phyloP scores from a whole-genome alignment of 1,140 invertebrate species.

The Calosoma granatense region DNA sequence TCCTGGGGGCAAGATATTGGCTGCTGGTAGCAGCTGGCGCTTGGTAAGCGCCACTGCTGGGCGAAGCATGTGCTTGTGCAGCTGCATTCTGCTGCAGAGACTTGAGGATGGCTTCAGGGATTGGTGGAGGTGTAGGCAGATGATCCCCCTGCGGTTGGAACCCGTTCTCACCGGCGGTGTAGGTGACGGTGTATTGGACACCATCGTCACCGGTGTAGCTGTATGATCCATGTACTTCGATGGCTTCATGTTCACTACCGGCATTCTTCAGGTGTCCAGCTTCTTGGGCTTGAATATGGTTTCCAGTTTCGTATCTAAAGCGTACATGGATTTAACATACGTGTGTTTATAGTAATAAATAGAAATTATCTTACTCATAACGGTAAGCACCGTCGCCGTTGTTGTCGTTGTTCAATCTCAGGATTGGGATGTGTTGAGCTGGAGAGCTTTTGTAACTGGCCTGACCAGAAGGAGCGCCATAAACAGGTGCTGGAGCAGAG shows the following conservation, averaged over 20 bases:
- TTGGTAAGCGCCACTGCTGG: conserved; percentile 8
- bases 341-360: too few relatives aligned
- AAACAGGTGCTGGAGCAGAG: conserved; percentile 13
- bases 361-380: conserved; percentile 25
- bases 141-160: conserved; percentile 44
- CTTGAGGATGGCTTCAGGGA: conserved; percentile 33
- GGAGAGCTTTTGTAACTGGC: conserved; percentile 2
- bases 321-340: too few relatives aligned
- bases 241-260: conserved; percentile 41
- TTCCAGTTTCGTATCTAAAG: conserved; percentile 38
- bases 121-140: conserved; percentile 42
- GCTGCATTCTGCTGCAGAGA: conserved; percentile 25
- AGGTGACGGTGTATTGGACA: conserved; percentile 41
- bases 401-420: conserved; percentile 26
- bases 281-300: conserved; percentile 37
- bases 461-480: conserved; percentile 11
- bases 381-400: conserved; percentile 30
- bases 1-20: conserved; percentile 14
- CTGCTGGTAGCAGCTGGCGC: conserved; percentile 5
- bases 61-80: conserved; percentile 17
- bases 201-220: conserved; percentile 49
- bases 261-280: conserved; percentile 41
- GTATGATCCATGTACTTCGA: conserved; percentile 49
- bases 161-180: conserved; percentile 44
- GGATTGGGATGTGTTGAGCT: conserved; percentile 18